Percentiles rank a stretch among this genome's conserved stretches.
Conservation (phyloP, 2,113 vertebrate species). For the Amphilophus citrinellus region DNA sequence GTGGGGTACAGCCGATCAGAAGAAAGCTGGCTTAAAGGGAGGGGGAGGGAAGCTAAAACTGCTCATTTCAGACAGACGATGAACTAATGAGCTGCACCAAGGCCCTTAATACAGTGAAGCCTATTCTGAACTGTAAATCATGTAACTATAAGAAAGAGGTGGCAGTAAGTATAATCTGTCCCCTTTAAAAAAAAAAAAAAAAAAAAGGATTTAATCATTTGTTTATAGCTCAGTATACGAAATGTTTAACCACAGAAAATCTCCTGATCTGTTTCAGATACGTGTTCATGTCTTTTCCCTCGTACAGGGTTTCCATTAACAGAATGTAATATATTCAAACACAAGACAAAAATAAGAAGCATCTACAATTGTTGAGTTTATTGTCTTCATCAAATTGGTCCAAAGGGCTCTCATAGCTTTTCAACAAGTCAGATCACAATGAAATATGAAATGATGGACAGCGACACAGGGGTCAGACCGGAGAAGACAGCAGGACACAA, state of each 20-base stretch:
- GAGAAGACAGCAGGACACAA: slow-evolving; percentile 1
- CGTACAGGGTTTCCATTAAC: background rate
- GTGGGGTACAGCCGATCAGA: too few species aligned
- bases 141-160: too few species aligned
- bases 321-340: background rate
- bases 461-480: background rate
- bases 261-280: background rate
- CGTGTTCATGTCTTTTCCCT: background rate
- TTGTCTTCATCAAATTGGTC: slow-evolving; percentile 62
- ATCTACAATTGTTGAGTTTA: slow-evolving; percentile 54
- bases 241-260: background rate
- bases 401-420: slow-evolving; percentile 41
- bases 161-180: too few species aligned
- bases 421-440: slow-evolving; percentile 53
- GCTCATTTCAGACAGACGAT: too few species aligned
- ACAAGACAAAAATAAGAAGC: background rate
- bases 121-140: too few species aligned
- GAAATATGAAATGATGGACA: slow-evolving; percentile 45
- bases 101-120: too few species aligned
- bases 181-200: too few species aligned
- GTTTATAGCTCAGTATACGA: background rate
- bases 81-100: too few species aligned
- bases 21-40: too few species aligned
- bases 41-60: too few species aligned
- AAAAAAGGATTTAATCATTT: too few species aligned